Base-by-base conservation (phyloP, 2,888 invertebrate species). In the Athripsodes cinereus region DNA sequence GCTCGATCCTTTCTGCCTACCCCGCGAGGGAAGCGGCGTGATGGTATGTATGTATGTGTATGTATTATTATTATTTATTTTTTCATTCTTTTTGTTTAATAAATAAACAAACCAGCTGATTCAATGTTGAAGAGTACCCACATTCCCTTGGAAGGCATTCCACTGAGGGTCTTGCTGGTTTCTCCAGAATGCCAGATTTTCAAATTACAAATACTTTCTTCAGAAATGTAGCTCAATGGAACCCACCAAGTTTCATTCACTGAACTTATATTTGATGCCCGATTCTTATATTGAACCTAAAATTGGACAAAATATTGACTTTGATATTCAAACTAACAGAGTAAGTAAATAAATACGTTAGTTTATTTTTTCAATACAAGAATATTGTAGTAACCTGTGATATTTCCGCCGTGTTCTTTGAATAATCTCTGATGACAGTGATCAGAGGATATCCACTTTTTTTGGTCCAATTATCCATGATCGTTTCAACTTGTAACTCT, bases 111-210 rank as follows among this genome's bases (percentile, higher is more conserved):
- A 85, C 87, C 86, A 20, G 87, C 79, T 74, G 90, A 81, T 65
- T 90, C 84, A 1, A 85, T 71, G 67, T 91, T 91, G 70, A 90
- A 84, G 26, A 90, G 75, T 20, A 89, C 69, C 87, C 89, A 90
- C 59, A 47, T 19, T 16, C 47, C 53, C 52, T 34, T 57, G 31
- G 20, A 22, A 10, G 57, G 52, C 22, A 53, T 46, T 3, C 19
- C 18, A n/a, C 52, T 11, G 21, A 57, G 13, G 13, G 34, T 20
- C n/a, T 3, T 16, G 3, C 20, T 19, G 18, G 3, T 10, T 13
- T 19, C 52, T 19, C 13, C 50, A 0, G 46, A 1, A 11, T 55
- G 51, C 59, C 59, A 59, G n/a, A 34, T 22, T 1, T 50, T 44
- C 22, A 55, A 55, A 3, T 10, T 26, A 20, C 22, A 31, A n/a